phyloP scores from a whole-genome alignment of 2,797 vertebrate species.

The Enteromius viviparus region DNA sequence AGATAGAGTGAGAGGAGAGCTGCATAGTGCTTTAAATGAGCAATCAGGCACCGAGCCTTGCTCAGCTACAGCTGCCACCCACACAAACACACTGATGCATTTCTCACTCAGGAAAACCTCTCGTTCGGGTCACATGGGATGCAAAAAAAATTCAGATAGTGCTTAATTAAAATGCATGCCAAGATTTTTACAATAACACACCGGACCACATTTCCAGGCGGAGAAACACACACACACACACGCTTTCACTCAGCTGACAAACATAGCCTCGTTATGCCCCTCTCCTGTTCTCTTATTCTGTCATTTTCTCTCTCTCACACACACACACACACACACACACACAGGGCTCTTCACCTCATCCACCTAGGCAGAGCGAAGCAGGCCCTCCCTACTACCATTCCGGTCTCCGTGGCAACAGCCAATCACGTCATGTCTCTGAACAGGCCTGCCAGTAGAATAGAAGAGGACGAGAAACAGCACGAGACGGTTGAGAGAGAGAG shows the following conservation, averaged over 20 bases:
- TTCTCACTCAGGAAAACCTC: constrained; percentile 34
- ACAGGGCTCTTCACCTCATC: constrained; percentile 54
- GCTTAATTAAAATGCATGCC: constrained; percentile 46
- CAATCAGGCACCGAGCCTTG: constrained; percentile 54
- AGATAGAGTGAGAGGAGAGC: constrained; percentile 37
- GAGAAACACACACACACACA: constrained; percentile 9
- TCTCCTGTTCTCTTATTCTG: constrained; percentile 23
- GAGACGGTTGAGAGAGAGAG: constrained; percentile 17
- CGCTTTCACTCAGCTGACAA: constrained; percentile 47
- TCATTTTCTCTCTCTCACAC: constrained; percentile 30
- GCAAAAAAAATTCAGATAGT: constrained; percentile 17
- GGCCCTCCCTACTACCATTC: constrained; percentile 58
- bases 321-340: constrained; percentile 46
- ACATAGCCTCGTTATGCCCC: constrained; percentile 51
- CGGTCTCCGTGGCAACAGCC: constrained; percentile 63
- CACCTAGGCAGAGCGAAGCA: constrained; percentile 60
- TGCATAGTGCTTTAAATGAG: constrained; percentile 57
- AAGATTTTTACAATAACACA: constrained; percentile 18
- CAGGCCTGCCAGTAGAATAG: constrained; percentile 54
- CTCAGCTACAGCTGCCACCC: constrained; percentile 60
- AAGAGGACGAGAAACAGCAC: constrained; percentile 25
- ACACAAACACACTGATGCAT: constrained; percentile 39
- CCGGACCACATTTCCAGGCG: constrained; percentile 15
- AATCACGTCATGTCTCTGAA: constrained; percentile 56
- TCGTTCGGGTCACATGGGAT: constrained; percentile 23